Evolutionary conservation across 35 echinoderm and acorn worm species (phyloP).

Genomic region (Apostichopus californicus): DNA sequence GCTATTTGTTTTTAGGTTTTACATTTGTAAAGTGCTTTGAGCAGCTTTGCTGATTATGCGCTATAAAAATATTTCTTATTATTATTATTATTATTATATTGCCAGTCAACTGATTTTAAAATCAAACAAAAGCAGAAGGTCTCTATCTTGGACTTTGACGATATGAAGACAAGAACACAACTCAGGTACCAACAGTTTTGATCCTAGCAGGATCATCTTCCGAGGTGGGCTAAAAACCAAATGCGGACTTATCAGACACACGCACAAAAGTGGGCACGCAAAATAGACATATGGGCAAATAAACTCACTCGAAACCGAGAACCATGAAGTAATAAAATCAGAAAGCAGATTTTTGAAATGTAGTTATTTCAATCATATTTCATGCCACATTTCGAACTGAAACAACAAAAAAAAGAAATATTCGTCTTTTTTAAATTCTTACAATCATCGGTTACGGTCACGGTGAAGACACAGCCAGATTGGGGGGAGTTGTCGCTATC

Average conservation of each 20-base stretch:
- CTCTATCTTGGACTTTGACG: too few species aligned
- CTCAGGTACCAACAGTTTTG: too few species aligned
- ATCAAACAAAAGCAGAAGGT: too few species aligned
- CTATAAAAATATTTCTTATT: too few species aligned
- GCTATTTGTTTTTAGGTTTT: too few species aligned
- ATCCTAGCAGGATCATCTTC: too few species aligned
- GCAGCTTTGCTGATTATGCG: too few species aligned
- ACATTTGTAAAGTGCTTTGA: too few species aligned
- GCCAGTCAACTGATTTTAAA: too few species aligned
- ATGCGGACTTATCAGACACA: neutral
- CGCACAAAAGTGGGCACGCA: neutral
- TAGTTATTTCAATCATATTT: neutral
- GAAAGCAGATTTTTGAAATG: neutral
- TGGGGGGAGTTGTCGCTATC: neutral
- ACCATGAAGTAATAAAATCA: neutral
- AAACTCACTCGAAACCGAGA: neutral
- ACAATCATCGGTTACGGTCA: slow-evolving; percentile 33
- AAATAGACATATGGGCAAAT: neutral
- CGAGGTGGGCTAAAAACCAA: neutral
- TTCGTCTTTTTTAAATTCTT: neutral
- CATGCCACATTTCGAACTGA: neutral
- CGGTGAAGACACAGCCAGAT: slow-evolving; percentile 1
- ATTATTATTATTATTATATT: too few species aligned
- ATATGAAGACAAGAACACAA: too few species aligned
- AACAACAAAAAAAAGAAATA: neutral